Evolutionary conservation across 2,113 vertebrate species (phyloP).

Genomic region (Plecotus auritus): DNA sequence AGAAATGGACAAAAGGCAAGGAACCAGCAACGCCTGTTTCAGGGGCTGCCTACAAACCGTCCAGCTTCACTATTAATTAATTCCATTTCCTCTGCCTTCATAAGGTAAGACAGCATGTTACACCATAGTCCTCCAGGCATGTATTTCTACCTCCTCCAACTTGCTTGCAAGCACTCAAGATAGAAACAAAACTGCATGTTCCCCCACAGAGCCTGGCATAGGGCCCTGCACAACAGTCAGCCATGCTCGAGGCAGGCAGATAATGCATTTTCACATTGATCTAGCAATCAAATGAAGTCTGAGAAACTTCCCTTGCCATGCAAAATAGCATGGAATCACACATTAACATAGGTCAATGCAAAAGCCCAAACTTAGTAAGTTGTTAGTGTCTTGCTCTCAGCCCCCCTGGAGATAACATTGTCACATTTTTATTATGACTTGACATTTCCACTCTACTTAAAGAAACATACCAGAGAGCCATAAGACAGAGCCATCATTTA

Average conservation of each 20-base stretch:
- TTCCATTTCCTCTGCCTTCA: neutral
- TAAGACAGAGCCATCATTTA: neutral
- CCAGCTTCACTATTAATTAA: neutral
- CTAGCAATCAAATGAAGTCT: constrained; percentile 60
- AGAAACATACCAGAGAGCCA: neutral
- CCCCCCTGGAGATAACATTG: constrained; percentile 45
- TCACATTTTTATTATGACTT: constrained; percentile 57
- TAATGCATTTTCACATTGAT: constrained; percentile 73
- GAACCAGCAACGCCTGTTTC: neutral
- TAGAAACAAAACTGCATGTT: neutral
- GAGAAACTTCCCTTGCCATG: constrained; percentile 46
- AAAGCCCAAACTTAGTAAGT: constrained; percentile 61
- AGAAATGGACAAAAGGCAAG: neutral
- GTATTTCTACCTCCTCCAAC: neutral
- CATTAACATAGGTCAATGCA: constrained; percentile 60
- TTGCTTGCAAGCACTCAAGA: neutral
- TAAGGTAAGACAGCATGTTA: neutral
- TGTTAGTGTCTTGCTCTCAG: constrained; percentile 57
- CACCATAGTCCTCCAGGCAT: neutral
- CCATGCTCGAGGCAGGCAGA: constrained; percentile 61
- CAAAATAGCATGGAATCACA: constrained; percentile 66
- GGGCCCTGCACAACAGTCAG: constrained; percentile 30
- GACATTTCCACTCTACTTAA: constrained; percentile 14
- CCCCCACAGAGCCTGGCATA: neutral
- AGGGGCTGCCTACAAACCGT: neutral